A percentile compares a stretch with the other conserved stretches of the same genome.
phyloP scores from a whole-genome alignment of 1,140 invertebrate genomes.

The Solenopsis fugax region DNA sequence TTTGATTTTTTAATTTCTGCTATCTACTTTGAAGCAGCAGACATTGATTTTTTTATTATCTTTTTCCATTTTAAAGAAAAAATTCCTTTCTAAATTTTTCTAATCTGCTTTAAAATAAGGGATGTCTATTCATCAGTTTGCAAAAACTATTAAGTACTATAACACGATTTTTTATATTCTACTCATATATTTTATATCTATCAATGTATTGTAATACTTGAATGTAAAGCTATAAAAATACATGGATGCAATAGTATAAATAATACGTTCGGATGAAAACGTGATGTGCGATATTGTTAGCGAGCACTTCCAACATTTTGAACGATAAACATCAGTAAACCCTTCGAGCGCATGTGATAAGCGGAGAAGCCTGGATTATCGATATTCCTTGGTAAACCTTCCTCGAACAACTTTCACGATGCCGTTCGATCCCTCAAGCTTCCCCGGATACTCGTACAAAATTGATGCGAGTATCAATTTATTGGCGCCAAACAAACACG shows the following conservation, averaged over 20 bases:
- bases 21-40: not conserved
- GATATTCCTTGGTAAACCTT: constrained; percentile 62
- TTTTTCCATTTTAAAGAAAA: not conserved
- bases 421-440: constrained; percentile 45
- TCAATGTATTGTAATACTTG: constrained; percentile 7
- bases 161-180: not conserved
- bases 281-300: constrained; percentile 50
- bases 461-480: constrained; percentile 60
- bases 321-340: constrained; percentile 57
- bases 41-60: not conserved
- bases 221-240: not conserved
- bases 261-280: constrained; percentile 28
- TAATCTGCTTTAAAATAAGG: not conserved
- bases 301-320: constrained; percentile 39
- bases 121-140: not conserved
- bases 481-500: constrained; percentile 45
- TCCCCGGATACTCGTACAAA: constrained; percentile 30
- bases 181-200: not conserved
- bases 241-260: constrained; percentile 22
- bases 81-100: not conserved
- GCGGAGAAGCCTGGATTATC: constrained; percentile 50
- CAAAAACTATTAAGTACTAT: not conserved
- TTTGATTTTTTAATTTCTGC: constrained; percentile 34
- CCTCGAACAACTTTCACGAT: constrained; percentile 48
- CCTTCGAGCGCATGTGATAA: constrained; percentile 48